Base-by-base conservation (phyloP, 2,797 vertebrate species). In the Oryzias sinensis region DNA sequence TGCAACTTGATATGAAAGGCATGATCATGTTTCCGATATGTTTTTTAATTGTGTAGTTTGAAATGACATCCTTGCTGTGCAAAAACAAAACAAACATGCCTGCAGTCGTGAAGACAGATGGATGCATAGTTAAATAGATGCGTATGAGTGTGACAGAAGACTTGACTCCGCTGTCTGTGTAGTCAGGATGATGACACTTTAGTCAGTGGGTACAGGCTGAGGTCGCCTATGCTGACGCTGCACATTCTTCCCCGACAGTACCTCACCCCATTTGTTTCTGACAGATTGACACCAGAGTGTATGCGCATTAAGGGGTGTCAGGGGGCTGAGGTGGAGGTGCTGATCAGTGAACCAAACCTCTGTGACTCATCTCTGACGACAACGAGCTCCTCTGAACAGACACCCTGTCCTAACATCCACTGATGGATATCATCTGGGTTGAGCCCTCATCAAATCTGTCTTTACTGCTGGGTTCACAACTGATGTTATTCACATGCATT, bases 261-360 rank as follows among this genome's bases (percentile, higher is more conserved):
- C 52, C 47, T 70, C 79, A 76, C 62, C 66, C 72, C 70, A 77
- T 83, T 84, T 80, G 69, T 77, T 78, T 68, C 65, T 79, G 82
- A 83, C 73, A 79, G 77, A 85, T 59, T 74, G 84, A 87, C 74
- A 74, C 62, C 16, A 50, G 74, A 50, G 59, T 71, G 78, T 76
- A 61, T 72, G 71, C 70, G 73, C 74, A 70, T 76, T 52, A 53
- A 72, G 56, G 70, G 70, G 71, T 74, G 79, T 64, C 62, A 43
- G 53, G 65, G 72, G 76, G 73, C 70, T 56, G 53, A 59, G 73
- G 75, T 61, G 45, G 72, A 77, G 78, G 82, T 76, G 83, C 79
- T 81, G 83, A 82, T 87, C 81, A 79, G 70, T 77, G 76, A 78
- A 75, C 70, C 72, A 73, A 45, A 66, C 76, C 74, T 67, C 53